Evolutionary conservation across 2,113 vertebrate species (phyloP), one percentile per base, ranked within the genome.

Genomic region (Perca flavescens): DNA sequence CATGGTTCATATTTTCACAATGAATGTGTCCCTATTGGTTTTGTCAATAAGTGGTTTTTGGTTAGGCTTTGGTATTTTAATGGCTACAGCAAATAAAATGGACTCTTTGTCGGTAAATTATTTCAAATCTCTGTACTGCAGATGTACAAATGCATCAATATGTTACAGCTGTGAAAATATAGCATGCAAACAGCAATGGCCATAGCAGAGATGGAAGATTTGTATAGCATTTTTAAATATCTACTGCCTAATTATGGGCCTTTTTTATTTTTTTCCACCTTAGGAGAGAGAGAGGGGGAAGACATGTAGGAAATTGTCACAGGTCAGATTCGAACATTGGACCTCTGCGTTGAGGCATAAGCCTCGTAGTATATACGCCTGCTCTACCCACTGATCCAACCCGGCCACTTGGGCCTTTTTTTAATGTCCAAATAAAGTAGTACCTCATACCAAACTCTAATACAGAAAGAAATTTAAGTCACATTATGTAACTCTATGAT

Each of bases 31-130:
- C 62, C 68, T 57, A 74, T 13, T 62, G 53, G 47, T 66, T 72
- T 72, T 65, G 19, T 71, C 52, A 16, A 19, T 54, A 53, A 71
- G 74, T 25, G 58, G 0, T 53, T 82, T 80, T 75, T 68, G 46
- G 68, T 74, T 76, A 5, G 40, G 3, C 4, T 49, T 68, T 25
- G 22, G 36, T 64, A 6, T 78, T 77, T 63, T 1, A 63, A n/a
- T 9, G 19, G 57, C 28, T 19, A 19, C 16, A 36, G 34, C 3
- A 64, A 74, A 68, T 28, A 36, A 17, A 83, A 54, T 25, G 8
- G 56, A 79, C 9, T 34, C 17, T 28, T 49, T 31, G 25, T 14
- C 25, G 60, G 63, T 71, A 14, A 49, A 63, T 74, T 34, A 6
- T 57, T 40, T 12, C 2, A 66, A 70, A 52, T 53, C 1, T n/a